phyloP scores from a whole-genome alignment of 2,113 vertebrate species.

The Scortum barcoo region DNA sequence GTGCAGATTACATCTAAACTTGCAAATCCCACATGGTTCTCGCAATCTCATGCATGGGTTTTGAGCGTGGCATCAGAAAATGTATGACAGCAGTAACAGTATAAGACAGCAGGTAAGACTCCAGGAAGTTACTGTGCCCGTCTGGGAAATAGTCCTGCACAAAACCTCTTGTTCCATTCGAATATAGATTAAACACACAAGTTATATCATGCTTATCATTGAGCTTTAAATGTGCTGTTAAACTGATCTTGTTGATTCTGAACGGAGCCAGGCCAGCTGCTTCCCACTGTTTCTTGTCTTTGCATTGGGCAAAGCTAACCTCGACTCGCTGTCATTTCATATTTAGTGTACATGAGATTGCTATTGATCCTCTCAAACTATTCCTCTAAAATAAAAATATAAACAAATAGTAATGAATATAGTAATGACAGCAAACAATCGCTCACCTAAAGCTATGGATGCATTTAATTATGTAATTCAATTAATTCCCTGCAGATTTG shows the following conservation, averaged over 20 bases:
- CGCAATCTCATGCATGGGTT: too few species aligned
- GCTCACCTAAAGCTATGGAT: neutral
- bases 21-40: too few species aligned
- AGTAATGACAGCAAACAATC: neutral
- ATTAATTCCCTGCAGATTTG: neutral
- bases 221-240: neutral
- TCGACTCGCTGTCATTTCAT: neutral
- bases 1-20: too few species aligned
- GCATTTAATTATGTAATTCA: neutral
- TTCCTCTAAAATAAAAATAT: neutral
- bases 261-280: neutral
- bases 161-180: too few species aligned
- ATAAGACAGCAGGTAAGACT: too few species aligned
- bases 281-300: neutral
- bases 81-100: too few species aligned
- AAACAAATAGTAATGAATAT: neutral
- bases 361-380: neutral
- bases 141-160: too few species aligned
- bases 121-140: too few species aligned
- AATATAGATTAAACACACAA: too few species aligned
- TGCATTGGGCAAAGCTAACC: neutral
- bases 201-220: neutral
- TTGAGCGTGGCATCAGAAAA: too few species aligned
- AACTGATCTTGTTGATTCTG: neutral
- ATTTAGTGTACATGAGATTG: neutral